These are phyloP conservation scores for Cheirogaleus medius DNA, from an alignment of 2,113 vertebrate genomes.

Conservation along the genomic window DNA sequence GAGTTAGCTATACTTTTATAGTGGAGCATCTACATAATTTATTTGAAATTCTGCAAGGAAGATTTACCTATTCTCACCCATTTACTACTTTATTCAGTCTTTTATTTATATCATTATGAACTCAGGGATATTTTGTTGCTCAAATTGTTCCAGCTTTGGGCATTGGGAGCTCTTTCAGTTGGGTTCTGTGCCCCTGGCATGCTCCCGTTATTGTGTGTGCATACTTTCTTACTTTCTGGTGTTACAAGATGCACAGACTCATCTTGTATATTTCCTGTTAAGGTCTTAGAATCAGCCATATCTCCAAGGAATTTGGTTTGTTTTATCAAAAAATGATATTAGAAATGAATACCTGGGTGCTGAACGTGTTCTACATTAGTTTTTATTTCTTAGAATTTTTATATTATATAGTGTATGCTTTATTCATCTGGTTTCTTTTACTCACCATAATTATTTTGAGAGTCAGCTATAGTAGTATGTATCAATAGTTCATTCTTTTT, in stretches of 20 bases:
- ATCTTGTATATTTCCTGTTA: not conserved
- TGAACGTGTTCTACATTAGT: not conserved
- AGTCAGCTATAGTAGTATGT: not conserved
- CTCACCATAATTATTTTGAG: not conserved
- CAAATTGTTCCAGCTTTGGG: not conserved
- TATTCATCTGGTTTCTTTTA: not conserved
- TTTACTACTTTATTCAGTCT: not conserved
- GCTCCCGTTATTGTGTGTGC: not conserved
- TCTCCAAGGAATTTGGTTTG: not conserved
- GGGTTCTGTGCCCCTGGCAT: not conserved
- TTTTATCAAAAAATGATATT: not conserved
- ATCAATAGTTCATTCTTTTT: not conserved
- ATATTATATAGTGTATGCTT: not conserved
- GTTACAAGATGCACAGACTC: not conserved
- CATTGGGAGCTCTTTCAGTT: not conserved
- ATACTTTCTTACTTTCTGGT: not conserved
- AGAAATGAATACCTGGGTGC: not conserved
- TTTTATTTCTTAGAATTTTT: constrained; percentile 31
- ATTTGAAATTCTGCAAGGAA: not conserved
- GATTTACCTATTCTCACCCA: not conserved
- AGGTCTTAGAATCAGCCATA: not conserved
- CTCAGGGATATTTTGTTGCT: not conserved
- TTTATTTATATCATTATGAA: not conserved
- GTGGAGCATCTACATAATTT: not conserved
- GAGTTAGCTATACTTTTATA: not conserved